Evolutionary conservation across 2,888 invertebrate genomes (phyloP).

Genomic region (Heliconius aoede): DNA sequence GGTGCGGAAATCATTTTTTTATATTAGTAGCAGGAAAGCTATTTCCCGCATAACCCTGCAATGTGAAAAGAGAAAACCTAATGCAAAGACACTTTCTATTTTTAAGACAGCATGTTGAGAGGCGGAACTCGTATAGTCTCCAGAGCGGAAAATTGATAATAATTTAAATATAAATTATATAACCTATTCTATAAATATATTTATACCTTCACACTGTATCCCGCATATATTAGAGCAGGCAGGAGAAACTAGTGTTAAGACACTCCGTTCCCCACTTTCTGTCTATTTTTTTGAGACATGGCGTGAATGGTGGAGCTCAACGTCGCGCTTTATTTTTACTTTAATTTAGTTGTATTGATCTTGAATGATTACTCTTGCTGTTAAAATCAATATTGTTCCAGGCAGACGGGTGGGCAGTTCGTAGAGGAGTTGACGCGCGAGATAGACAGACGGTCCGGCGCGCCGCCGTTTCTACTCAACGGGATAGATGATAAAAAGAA

Average conservation of each 20-base stretch:
- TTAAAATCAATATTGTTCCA: slow-evolving; percentile 31
- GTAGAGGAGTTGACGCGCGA: slow-evolving; percentile 73
- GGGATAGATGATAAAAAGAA: slow-evolving; percentile 71
- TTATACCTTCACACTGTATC: background rate
- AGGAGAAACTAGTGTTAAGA: background rate
- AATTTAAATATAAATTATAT: too few species aligned
- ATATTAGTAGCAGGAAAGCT: too few species aligned
- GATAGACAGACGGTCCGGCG: slow-evolving; percentile 63
- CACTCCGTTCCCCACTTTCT: background rate
- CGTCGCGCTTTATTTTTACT: background rate
- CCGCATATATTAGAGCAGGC: background rate
- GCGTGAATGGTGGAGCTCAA: background rate
- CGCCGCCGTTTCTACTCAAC: slow-evolving; percentile 75
- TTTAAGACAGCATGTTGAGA: too few species aligned
- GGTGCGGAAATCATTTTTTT: slow-evolving; percentile 57
- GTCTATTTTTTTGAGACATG: background rate
- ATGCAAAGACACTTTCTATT: too few species aligned
- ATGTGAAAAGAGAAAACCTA: too few species aligned
- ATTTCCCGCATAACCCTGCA: too few species aligned
- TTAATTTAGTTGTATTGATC: too few species aligned
- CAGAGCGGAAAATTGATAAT: too few species aligned
- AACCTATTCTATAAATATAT: background rate
- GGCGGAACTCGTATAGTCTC: too few species aligned
- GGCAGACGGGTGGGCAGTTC: slow-evolving; percentile 73
- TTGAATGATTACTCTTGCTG: slow-evolving; percentile 1